phyloP scores from a whole-genome alignment of 2,113 vertebrate genomes.

The Sitta europaea region DNA sequence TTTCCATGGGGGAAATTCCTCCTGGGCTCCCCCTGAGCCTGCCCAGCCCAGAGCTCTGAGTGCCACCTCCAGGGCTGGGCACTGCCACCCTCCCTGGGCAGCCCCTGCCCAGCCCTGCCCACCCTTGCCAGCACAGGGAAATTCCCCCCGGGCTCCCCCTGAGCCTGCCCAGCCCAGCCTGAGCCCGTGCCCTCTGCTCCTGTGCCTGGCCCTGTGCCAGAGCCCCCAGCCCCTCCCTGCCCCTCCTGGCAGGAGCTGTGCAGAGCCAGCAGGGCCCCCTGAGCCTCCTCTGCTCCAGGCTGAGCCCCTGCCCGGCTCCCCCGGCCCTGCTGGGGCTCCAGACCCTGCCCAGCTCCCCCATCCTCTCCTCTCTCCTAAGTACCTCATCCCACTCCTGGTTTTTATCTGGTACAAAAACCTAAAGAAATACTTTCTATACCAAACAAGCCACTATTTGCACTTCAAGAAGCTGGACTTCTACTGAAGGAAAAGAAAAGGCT shows the following conservation, averaged over 20 bases:
- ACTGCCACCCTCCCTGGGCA: background rate
- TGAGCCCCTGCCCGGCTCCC: background rate
- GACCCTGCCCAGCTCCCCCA: background rate
- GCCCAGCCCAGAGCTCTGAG: background rate
- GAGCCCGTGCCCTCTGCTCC: background rate
- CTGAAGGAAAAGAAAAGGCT: background rate
- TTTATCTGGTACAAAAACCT: background rate
- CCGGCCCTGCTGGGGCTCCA: too few species aligned
- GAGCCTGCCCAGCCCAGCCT: background rate
- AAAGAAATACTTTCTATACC: background rate
- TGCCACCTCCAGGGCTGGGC: background rate
- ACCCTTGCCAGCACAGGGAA: too few species aligned
- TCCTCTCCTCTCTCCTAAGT: background rate
- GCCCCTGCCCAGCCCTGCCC: background rate
- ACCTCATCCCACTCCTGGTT: background rate
- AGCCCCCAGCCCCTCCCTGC: too few species aligned
- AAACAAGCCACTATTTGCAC: background rate
- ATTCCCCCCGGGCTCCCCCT: background rate
- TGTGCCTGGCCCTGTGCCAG: too few species aligned
- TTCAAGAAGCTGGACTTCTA: background rate
- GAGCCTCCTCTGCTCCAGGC: too few species aligned
- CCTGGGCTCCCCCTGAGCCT: background rate
- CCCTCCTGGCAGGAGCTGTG: too few species aligned
- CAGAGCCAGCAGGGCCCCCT: too few species aligned
- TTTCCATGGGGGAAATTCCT: too few species aligned